Evolutionary conservation across 2,797 vertebrate species (phyloP).

Genomic region (Pitangus sulphuratus): DNA sequence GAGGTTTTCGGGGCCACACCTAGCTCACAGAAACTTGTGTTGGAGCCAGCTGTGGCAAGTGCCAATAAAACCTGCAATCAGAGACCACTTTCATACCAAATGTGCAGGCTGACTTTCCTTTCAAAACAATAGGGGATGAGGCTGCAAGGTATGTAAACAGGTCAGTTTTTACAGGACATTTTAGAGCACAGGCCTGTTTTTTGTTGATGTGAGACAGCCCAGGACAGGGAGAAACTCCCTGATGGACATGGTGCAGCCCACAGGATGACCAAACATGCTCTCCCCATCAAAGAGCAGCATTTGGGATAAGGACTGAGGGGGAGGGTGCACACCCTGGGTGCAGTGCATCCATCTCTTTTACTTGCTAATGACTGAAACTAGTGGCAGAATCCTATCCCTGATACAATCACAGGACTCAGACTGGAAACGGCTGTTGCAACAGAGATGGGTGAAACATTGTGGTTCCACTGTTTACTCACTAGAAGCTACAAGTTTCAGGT

Average conservation of each 20-base stretch:
- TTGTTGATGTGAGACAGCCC: not conserved
- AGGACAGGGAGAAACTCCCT: not conserved
- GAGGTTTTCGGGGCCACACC: not conserved
- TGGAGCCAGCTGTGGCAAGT: not conserved
- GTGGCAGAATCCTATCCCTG: not conserved
- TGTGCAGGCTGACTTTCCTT: not conserved
- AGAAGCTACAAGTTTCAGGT: not conserved
- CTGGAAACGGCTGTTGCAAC: not conserved
- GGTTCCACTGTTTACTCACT: not conserved
- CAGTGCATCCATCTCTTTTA: not conserved
- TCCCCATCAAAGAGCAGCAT: not conserved
- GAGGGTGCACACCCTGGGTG: not conserved
- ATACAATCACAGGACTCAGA: not conserved
- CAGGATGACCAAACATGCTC: not conserved
- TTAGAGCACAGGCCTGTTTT: not conserved
- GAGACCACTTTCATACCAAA: not conserved
- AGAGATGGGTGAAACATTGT: not conserved
- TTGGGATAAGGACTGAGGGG: not conserved
- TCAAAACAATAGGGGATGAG: not conserved
- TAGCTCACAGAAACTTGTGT: constrained; percentile 52
- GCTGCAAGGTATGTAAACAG: not conserved
- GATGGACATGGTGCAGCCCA: fast-evolving
- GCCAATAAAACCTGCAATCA: not conserved
- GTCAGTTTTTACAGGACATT: not conserved
- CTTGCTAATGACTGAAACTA: not conserved